Percentiles rank a stretch among this genome's conserved stretches.
Conservation (phyloP, 2,113 vertebrate genomes). For the Nothocercus julius region DNA sequence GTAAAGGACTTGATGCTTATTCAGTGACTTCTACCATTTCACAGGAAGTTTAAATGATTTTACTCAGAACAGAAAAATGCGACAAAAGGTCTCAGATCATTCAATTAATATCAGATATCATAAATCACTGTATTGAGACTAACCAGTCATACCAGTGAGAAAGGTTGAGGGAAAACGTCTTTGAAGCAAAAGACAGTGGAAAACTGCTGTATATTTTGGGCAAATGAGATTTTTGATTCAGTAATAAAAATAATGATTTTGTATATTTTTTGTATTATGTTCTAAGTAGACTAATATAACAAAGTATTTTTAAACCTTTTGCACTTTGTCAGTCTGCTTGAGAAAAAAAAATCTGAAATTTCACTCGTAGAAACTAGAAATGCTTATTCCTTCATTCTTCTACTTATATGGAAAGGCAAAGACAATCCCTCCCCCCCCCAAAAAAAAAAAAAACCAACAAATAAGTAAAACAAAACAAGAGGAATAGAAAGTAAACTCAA, state of each 20-base stretch:
- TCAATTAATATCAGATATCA: too few species aligned
- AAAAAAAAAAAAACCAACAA: background rate
- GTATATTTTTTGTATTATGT: background rate
- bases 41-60: background rate
- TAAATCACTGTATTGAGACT: background rate
- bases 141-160: background rate
- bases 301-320: background rate
- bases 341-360: background rate
- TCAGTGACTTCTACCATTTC: background rate
- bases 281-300: background rate
- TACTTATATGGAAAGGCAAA: background rate
- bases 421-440: background rate
- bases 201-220: background rate
- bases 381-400: background rate
- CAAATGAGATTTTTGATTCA: background rate
- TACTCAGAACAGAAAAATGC: background rate
- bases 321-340: background rate
- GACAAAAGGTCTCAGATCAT: background rate
- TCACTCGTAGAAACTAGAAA: background rate
- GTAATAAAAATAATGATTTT: background rate
- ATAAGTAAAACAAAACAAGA: fast-evolving
- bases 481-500: background rate
- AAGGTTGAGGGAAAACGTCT: background rate
- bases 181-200: background rate
- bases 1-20: background rate